Conservation (phyloP, 2,113 vertebrate species). For the Sarotherodon lohbergeri region DNA sequence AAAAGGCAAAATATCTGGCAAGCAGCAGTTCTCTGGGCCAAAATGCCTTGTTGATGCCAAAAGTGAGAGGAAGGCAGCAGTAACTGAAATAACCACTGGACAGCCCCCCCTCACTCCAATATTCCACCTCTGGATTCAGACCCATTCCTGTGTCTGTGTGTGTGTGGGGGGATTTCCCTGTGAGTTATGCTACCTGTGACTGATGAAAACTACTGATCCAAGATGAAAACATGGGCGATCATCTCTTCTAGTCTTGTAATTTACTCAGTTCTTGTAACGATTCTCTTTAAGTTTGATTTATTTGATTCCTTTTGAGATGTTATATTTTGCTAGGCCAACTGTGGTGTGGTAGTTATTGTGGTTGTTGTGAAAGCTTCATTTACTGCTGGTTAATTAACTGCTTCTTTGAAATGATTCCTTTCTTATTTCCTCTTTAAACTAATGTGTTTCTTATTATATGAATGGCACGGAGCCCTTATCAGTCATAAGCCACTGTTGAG, state of each 20-base stretch:
- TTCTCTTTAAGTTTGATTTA: not conserved
- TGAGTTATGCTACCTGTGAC: not conserved
- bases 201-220: not conserved
- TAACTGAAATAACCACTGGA: not conserved
- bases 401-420: not conserved
- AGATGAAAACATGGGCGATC: not conserved
- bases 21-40: not conserved
- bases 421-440: not conserved
- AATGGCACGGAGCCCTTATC: not conserved
- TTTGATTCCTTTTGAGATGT: not conserved
- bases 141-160: fast-evolving
- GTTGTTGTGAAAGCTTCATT: not conserved
- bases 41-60: not conserved
- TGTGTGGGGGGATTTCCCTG: not conserved
- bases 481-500: not conserved
- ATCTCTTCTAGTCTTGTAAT: not conserved
- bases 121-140: not conserved
- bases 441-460: not conserved
- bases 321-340: not conserved
- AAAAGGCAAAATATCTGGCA: not conserved
- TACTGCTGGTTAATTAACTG: not conserved
- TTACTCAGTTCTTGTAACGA: not conserved
- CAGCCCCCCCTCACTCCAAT: not conserved
- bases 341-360: not conserved
- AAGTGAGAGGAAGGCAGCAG: not conserved